A percentile compares a stretch with the other conserved stretches of the same genome.
These are phyloP conservation scores for Periophthalmus modestus DNA, from an alignment of 2,113 vertebrate species.

Conservation along the genomic window DNA sequence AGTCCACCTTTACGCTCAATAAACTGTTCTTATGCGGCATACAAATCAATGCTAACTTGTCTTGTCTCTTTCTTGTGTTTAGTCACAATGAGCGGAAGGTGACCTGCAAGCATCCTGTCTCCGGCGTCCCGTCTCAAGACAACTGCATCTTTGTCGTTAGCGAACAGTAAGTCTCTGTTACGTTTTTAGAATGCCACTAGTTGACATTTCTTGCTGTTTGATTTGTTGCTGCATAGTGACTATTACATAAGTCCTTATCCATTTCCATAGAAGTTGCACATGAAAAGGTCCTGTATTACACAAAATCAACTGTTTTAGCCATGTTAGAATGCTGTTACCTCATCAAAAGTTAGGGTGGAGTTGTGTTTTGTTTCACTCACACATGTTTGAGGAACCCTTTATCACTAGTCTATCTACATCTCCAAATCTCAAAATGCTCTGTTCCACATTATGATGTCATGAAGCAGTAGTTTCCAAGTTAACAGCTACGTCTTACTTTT, in stretches of 20 bases:
- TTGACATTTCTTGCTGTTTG: conserved; percentile 45
- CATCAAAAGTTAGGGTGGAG: too few relatives aligned
- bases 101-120: conserved; percentile 96
- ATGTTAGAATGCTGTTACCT: too few relatives aligned
- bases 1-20: neutral
- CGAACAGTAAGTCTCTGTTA: conserved; percentile 91
- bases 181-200: conserved; percentile 44
- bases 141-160: conserved; percentile 98
- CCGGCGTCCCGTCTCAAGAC: conserved; percentile 91
- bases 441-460: too few relatives aligned
- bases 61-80: conserved; percentile 22
- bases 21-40: neutral
- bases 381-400: too few relatives aligned
- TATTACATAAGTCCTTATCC: conserved; percentile 16
- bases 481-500: too few relatives aligned
- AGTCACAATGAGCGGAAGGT: conserved; percentile 99
- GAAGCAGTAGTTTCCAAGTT: too few relatives aligned
- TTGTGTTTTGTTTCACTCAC: too few relatives aligned
- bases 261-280: too few relatives aligned
- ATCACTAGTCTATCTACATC: too few relatives aligned
- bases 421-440: too few relatives aligned
- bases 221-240: conserved; percentile 23
- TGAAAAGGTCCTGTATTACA: too few relatives aligned
- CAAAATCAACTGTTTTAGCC: too few relatives aligned
- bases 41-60: neutral